phyloP scores from a whole-genome alignment of 2,888 invertebrate genomes.

The Bedellia somnulentella region DNA sequence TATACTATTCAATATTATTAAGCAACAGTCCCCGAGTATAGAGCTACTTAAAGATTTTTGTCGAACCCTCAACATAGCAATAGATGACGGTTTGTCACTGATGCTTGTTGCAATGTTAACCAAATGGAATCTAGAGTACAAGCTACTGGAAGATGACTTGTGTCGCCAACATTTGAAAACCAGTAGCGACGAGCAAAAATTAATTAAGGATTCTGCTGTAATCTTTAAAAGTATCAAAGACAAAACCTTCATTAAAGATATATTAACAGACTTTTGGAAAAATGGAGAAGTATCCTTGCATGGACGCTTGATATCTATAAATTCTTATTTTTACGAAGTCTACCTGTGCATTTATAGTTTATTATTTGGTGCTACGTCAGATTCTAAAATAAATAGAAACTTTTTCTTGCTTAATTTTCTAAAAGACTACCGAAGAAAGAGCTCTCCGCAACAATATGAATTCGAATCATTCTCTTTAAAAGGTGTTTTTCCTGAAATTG shows the following conservation, averaged over 20 bases:
- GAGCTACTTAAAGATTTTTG: constrained; percentile 34
- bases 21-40: constrained; percentile 28
- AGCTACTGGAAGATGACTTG: constrained; percentile 27
- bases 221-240: constrained; percentile 44
- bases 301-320: constrained; percentile 38
- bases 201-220: constrained; percentile 26
- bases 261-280: constrained; percentile 48
- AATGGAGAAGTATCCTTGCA: constrained; percentile 49
- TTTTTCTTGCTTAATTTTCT: constrained; percentile 45
- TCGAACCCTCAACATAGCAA: constrained; percentile 30
- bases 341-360: constrained; percentile 42
- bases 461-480: constrained; percentile 51
- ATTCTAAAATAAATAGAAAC: constrained; percentile 32
- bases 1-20: constrained; percentile 40
- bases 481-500: constrained; percentile 54
- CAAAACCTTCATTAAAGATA: constrained; percentile 35
- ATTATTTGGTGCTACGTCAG: constrained; percentile 24
- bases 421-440: constrained; percentile 39
- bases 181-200: constrained; percentile 21
- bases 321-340: constrained; percentile 52
- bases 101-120: constrained; percentile 37
- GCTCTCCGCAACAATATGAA: constrained; percentile 48
- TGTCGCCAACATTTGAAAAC: constrained; percentile 22
- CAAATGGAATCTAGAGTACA: constrained; percentile 44
- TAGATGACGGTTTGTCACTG: constrained; percentile 40